Evolutionary conservation across 1,140 invertebrate species (phyloP).

Genomic region (Melitaea cinxia): DNA sequence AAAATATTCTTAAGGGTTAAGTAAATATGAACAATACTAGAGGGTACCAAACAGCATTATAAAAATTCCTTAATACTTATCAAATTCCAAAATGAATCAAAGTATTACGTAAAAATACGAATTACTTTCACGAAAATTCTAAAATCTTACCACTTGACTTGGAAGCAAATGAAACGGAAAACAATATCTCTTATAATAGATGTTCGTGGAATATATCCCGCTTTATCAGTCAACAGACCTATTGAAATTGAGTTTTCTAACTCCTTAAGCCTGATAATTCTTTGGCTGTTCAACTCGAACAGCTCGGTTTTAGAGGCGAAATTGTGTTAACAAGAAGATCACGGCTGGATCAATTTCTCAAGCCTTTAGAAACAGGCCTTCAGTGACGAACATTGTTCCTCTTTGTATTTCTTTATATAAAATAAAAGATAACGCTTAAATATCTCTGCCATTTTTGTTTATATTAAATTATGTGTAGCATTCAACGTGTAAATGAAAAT

Average conservation of each 20-base stretch:
- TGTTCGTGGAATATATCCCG: constrained; percentile 34
- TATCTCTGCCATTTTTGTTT: too few relatives aligned
- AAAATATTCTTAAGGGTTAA: not conserved
- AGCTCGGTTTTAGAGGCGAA: constrained; percentile 24
- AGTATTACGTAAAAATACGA: not conserved
- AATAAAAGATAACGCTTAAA: too few relatives aligned
- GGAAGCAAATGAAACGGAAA: constrained; percentile 43
- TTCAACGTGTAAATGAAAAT: too few relatives aligned
- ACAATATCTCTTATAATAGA: constrained; percentile 39
- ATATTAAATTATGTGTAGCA: too few relatives aligned
- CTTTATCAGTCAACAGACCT: constrained; percentile 38
- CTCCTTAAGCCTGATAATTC: constrained; percentile 40
- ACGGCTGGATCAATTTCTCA: constrained; percentile 8
- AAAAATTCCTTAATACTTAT: not conserved
- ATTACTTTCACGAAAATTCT: constrained; percentile 2
- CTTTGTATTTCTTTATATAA: too few relatives aligned
- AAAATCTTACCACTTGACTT: constrained; percentile 30
- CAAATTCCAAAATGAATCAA: not conserved
- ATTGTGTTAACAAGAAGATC: constrained; percentile 12
- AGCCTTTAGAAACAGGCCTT: not conserved
- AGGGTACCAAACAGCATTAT: not conserved
- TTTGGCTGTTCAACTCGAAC: constrained; percentile 34
- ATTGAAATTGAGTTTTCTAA: constrained; percentile 39
- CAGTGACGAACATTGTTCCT: not conserved
- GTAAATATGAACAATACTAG: not conserved